A percentile compares a stretch with the other conserved stretches of the same genome.
phyloP scores from a whole-genome alignment of 2,113 vertebrate species.

The Anguilla japonica region DNA sequence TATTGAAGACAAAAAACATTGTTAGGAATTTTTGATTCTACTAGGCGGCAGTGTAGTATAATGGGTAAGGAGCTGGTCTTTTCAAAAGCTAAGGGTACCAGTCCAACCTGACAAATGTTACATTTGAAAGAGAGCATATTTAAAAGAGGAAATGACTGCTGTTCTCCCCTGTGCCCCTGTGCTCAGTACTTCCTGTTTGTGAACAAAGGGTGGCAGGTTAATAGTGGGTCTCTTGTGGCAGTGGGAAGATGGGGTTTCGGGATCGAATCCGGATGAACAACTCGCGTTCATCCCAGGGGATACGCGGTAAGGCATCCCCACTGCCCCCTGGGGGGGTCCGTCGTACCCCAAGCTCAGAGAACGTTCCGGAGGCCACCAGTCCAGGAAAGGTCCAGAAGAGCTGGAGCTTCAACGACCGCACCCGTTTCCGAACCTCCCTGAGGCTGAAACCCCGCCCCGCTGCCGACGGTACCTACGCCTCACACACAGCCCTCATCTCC shows the following conservation, averaged over 20 bases:
- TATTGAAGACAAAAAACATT: neutral
- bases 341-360: constrained; percentile 81
- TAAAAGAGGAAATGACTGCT: neutral
- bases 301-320: constrained; percentile 75
- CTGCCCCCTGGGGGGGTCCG: constrained; percentile 72
- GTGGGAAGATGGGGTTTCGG: constrained; percentile 89
- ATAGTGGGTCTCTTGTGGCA: constrained; percentile 49
- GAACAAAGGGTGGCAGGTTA: neutral
- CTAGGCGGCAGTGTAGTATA: too few species aligned
- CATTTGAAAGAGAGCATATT: neutral
- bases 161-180: neutral
- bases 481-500: neutral
- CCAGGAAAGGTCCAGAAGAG: constrained; percentile 96
- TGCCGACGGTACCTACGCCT: constrained; percentile 70
- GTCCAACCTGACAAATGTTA: too few species aligned
- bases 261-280: constrained; percentile 89
- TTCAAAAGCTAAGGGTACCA: neutral
- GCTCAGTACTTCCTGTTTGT: neutral
- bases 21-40: neutral
- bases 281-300: constrained; percentile 75
- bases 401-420: constrained; percentile 98
- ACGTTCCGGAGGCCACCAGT: constrained; percentile 77
- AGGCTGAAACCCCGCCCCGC: constrained; percentile 81
- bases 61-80: neutral
- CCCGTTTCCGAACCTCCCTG: constrained; percentile 89